Evolutionary conservation across 2,888 invertebrate species (phyloP).

Genomic region (Heliconius erato): DNA sequence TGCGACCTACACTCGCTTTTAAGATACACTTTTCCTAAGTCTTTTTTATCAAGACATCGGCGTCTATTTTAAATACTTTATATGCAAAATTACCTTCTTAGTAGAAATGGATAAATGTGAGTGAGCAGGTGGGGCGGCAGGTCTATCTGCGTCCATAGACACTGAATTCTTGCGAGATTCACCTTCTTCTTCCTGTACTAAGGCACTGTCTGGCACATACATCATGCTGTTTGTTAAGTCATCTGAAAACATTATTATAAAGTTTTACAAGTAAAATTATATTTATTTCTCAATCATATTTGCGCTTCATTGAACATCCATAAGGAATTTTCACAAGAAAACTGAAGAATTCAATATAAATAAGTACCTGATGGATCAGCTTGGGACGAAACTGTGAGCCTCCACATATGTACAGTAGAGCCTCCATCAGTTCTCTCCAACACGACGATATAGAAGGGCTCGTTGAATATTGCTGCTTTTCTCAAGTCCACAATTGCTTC

Average conservation of each 20-base stretch:
- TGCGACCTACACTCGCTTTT: background rate
- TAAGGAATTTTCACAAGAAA: background rate
- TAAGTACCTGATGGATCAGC: slow-evolving; percentile 71
- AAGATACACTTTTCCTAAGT: background rate
- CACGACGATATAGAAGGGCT: slow-evolving; percentile 97
- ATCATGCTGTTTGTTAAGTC: slow-evolving; percentile 92
- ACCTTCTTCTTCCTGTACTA: slow-evolving; percentile 93
- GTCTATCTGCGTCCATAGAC: slow-evolving; percentile 76
- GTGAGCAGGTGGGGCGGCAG: slow-evolving; percentile 73
- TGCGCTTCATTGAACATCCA: background rate
- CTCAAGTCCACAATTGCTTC: slow-evolving; percentile 96
- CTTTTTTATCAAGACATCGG: background rate
- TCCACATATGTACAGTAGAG: slow-evolving; percentile 98
- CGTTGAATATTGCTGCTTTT: slow-evolving; percentile 94
- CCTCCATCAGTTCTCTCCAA: slow-evolving; percentile 94
- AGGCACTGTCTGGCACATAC: slow-evolving; percentile 95
- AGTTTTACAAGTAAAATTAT: background rate
- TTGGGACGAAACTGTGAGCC: slow-evolving; percentile 95
- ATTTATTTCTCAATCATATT: background rate
- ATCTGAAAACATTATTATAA: slow-evolving; percentile 60
- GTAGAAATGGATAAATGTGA: slow-evolving; percentile 94
- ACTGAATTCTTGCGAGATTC: slow-evolving; percentile 83
- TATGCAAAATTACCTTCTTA: slow-evolving; percentile 88
- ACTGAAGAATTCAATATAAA: background rate
- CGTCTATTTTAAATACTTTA: background rate